Evolutionary conservation across 2,113 vertebrate species (phyloP), one percentile per base, ranked within the genome.

Genomic region (Cyphomyrus discorhynchus): DNA sequence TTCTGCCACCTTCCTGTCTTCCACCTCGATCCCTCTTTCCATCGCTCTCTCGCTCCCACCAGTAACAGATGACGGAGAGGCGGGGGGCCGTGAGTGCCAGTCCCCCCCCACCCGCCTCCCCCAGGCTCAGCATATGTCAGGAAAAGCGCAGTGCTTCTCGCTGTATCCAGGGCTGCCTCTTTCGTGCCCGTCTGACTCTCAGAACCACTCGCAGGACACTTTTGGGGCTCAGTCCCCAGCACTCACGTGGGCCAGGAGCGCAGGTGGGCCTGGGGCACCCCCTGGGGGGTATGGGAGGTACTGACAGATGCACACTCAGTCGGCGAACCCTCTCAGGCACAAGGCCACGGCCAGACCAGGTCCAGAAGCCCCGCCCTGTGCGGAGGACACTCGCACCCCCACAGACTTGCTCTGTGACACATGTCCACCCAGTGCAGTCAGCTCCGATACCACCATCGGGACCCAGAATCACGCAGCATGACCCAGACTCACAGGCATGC

Each of bases 51-150:
- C 11, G 11, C 46, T 70, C 83, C 86, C 87, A 11, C 24, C 85
- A 49, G 91, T 90, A 92, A 94, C 94, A 95, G 94, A 95, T 93
- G 92, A 95, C 91, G 91, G 53, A 84, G 88, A 92, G 89, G 93
- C 92, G 90, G 92, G 92, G 87, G 91, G 92, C 91, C 91, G 86
- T 1, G 91, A 70, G 86, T 91, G 80, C 89, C 90, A 89, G 91
- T 88, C 90, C 92, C 91, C 85, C n/a, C 42, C 31, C 86, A 10
- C 35, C 86, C 56, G 35, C 86, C 66, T 50, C 80, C 91, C 91
- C 88, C 45, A 70, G 89, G 88, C 88, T 88, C 27, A 35, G 90
- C 91, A 91, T 91, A 91, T 93, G 91, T 90, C 92, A 35, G 84
- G 86, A 88, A 66, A 88, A 66, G 77, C 89, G 19, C 90, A n/a